phyloP scores from a whole-genome alignment of 53 echinoderm and acorn worm species.

The Henricia sp. region DNA sequence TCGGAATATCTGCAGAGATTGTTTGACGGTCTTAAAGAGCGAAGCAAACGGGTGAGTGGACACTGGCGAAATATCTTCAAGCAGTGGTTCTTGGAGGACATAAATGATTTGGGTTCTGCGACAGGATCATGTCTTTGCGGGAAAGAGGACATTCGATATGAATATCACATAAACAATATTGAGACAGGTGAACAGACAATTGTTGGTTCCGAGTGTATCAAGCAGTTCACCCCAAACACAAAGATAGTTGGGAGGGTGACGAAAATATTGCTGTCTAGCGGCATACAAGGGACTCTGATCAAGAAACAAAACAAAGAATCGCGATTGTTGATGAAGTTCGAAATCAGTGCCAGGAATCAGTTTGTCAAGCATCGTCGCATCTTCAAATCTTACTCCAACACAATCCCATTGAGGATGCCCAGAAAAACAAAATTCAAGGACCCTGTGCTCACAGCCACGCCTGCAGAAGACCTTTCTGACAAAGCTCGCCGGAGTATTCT shows the following conservation, averaged over 20 bases:
- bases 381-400: not conserved
- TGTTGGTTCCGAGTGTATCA: constrained; percentile 6
- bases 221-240: not conserved
- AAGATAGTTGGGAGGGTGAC: not conserved
- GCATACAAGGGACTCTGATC: not conserved
- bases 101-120: not conserved
- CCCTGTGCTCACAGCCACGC: not conserved
- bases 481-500: not conserved
- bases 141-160: not conserved
- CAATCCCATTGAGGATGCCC: constrained; percentile 2
- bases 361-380: not conserved
- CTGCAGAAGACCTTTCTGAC: not conserved
- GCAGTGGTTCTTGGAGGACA: not conserved
- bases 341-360: not conserved
- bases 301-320: not conserved
- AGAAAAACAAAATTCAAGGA: not conserved
- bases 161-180: not conserved
- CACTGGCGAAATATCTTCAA: not conserved
- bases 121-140: not conserved
- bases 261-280: not conserved
- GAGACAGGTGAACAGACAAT: not conserved
- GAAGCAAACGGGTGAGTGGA: no score
- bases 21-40: not conserved
- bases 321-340: not conserved
- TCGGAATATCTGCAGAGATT: not conserved